phyloP scores from a whole-genome alignment of 2,797 vertebrate genomes.

The Cossypha polioptera region DNA sequence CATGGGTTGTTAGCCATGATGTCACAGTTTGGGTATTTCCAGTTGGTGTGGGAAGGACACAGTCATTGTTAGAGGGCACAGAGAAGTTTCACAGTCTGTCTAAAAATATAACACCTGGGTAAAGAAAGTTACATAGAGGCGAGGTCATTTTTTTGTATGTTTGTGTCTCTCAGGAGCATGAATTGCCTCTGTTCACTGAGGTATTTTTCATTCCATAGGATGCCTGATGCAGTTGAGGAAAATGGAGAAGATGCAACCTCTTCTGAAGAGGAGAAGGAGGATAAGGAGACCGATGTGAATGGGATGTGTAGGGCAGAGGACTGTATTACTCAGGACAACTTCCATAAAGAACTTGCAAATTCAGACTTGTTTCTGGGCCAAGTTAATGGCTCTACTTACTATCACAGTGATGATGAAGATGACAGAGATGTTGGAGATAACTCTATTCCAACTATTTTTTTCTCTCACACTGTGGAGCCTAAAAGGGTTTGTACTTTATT shows the following conservation, averaged over 20 bases:
- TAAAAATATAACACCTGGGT: not conserved
- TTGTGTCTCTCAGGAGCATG: not conserved
- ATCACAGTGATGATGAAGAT: slow-evolving; percentile 69
- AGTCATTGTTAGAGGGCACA: not conserved
- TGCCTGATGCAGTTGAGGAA: slow-evolving; percentile 76
- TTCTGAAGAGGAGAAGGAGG: slow-evolving; percentile 86
- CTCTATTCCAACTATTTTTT: slow-evolving; percentile 86
- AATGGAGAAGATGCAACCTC: slow-evolving; percentile 84
- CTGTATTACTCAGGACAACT: slow-evolving; percentile 23
- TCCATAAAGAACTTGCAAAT: not conserved
- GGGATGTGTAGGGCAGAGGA: not conserved
- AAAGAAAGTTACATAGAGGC: not conserved
- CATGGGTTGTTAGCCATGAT: not conserved
- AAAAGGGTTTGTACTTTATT: slow-evolving; percentile 86
- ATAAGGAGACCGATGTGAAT: slow-evolving; percentile 49
- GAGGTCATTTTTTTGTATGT: not conserved
- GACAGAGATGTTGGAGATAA: slow-evolving; percentile 69
- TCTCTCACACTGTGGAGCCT: slow-evolving; percentile 94
- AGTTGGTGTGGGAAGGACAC: not conserved
- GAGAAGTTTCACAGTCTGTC: not conserved
- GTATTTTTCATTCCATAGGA: slow-evolving; percentile 62
- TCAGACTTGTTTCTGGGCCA: slow-evolving; percentile 14
- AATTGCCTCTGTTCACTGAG: not conserved
- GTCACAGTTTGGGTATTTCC: not conserved
- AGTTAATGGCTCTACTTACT: slow-evolving; percentile 44